Evolutionary conservation across 2,113 vertebrate species (phyloP).

Genomic region (Laterallus jamaicensis): DNA sequence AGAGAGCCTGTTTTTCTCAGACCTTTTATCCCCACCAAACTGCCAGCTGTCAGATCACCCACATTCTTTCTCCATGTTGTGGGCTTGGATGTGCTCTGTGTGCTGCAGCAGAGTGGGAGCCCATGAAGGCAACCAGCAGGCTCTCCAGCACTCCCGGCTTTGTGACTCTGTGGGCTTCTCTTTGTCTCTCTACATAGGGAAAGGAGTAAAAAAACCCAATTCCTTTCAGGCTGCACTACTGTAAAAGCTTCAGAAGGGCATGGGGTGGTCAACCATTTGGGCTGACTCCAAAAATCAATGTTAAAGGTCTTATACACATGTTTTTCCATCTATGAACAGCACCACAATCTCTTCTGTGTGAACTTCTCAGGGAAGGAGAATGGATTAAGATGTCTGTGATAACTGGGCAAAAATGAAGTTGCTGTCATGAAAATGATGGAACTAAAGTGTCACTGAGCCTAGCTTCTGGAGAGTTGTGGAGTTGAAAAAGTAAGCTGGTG

Average conservation of each 20-base stretch:
- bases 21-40: background rate
- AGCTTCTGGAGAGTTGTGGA: background rate
- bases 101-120: background rate
- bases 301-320: background rate
- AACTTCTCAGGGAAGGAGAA: background rate
- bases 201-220: background rate
- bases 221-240: background rate
- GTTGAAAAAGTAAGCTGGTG: background rate
- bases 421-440: background rate
- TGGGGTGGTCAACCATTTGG: background rate
- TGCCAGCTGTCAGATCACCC: background rate
- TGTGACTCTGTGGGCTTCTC: background rate
- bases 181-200: background rate
- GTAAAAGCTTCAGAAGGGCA: background rate
- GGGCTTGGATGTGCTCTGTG: background rate
- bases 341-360: background rate
- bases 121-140: background rate
- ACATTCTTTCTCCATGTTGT: background rate
- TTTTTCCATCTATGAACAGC: background rate
- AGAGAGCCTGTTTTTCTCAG: background rate
- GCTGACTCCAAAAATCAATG: background rate
- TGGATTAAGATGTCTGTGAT: background rate
- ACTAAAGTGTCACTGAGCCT: background rate
- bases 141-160: background rate
- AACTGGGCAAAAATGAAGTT: background rate